Conservation (phyloP, 2,888 invertebrate species). For the Lasius platythorax region DNA sequence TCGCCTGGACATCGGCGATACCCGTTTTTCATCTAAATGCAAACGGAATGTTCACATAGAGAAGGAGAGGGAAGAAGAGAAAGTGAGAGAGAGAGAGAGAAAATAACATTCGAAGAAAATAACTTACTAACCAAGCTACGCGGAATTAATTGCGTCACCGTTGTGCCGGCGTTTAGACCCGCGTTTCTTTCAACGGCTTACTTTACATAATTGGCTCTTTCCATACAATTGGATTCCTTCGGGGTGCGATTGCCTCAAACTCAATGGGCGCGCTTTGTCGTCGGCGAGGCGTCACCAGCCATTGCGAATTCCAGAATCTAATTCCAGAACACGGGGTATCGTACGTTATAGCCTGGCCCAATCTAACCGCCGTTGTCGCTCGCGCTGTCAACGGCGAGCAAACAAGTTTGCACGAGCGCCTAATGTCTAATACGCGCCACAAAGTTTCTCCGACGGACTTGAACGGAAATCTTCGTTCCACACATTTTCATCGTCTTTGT, state of each 20-base stretch:
- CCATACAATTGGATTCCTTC: slow-evolving; percentile 53
- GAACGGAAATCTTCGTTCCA: slow-evolving; percentile 58
- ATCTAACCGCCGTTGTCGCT: slow-evolving; percentile 44
- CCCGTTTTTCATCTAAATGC: slow-evolving; percentile 52
- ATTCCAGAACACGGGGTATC: slow-evolving; percentile 55
- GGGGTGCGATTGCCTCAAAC: slow-evolving; percentile 31
- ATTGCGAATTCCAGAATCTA: slow-evolving; percentile 60
- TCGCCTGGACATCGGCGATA: slow-evolving; percentile 35
- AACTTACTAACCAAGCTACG: slow-evolving; percentile 53
- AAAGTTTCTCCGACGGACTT: slow-evolving; percentile 45
- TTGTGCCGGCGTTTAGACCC: slow-evolving; percentile 24
- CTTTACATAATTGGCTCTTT: slow-evolving; percentile 55
- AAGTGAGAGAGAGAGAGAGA: background rate
- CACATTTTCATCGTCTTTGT: slow-evolving; percentile 39
- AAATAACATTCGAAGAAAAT: slow-evolving; percentile 34
- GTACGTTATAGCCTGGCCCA: slow-evolving; percentile 42
- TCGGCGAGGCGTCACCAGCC: slow-evolving; percentile 24
- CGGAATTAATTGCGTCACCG: slow-evolving; percentile 49
- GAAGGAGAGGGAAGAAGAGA: background rate
- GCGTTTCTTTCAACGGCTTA: slow-evolving; percentile 56
- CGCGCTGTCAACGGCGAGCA: slow-evolving; percentile 57
- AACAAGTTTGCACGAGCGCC: slow-evolving; percentile 62
- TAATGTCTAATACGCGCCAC: slow-evolving; percentile 57
- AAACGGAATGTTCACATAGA: slow-evolving; percentile 28
- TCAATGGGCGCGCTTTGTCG: slow-evolving; percentile 30